A percentile compares a stretch with the other conserved stretches of the same genome.
Evolutionary conservation across 2,888 invertebrate species (phyloP).

Genomic region (Polydrusus tereticollis): DNA sequence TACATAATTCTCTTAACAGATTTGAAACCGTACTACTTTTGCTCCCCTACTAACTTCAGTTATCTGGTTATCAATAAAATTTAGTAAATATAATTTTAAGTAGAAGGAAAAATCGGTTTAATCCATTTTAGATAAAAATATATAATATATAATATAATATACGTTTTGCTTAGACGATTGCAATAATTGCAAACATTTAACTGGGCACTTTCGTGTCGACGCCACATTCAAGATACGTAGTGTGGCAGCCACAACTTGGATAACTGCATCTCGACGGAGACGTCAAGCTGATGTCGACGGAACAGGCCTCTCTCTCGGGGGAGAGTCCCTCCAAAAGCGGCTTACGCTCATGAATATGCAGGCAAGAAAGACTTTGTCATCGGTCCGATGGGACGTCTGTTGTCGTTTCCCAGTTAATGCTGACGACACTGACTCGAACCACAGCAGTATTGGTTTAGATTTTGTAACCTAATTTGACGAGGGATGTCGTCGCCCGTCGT

Average conservation of each 20-base stretch:
- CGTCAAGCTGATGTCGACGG: slow-evolving; percentile 15
- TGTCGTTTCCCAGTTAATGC: slow-evolving; percentile 3
- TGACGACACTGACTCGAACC: slow-evolving; percentile 7
- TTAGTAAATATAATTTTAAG: too few relatives aligned
- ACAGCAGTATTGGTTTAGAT: slow-evolving; percentile 8
- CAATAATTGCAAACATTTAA: too few relatives aligned
- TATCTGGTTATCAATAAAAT: too few relatives aligned
- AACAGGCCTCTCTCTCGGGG: slow-evolving; percentile 9
- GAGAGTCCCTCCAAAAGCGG: neutral
- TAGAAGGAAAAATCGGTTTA: too few relatives aligned
- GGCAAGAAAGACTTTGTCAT: slow-evolving; percentile 14
- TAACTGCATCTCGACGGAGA: slow-evolving; percentile 11
- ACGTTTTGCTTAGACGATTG: too few relatives aligned
- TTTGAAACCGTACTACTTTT: too few relatives aligned
- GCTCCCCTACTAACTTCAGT: too few relatives aligned
- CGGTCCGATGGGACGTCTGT: slow-evolving; percentile 13
- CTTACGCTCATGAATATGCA: slow-evolving; percentile 17
- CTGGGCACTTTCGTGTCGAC: too few relatives aligned
- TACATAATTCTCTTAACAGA: too few relatives aligned
- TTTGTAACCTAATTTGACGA: slow-evolving; percentile 18
- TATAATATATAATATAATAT: too few relatives aligned
- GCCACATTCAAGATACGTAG: neutral
- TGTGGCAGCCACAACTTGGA: neutral
- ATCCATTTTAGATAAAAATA: too few relatives aligned
- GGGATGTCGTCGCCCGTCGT: slow-evolving; percentile 2